Evolutionary conservation across 2,797 vertebrate species (phyloP).

Genomic region (Neopelma chrysocephalum): DNA sequence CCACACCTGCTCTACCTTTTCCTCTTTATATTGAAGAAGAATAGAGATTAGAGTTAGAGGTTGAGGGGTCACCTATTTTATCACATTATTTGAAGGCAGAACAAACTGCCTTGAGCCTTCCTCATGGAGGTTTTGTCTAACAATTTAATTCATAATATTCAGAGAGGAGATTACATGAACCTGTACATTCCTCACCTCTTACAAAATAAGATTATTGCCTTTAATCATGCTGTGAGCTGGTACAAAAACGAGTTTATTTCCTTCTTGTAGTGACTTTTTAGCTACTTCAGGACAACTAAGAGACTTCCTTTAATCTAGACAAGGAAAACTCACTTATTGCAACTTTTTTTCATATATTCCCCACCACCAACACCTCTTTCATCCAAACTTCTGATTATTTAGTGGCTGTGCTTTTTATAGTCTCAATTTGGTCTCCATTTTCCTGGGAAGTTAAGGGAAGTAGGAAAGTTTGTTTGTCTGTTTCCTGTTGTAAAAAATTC

Average conservation of each 20-base stretch:
- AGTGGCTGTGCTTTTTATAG: rapidly evolving
- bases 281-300: background rate
- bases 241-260: background rate
- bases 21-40: background rate
- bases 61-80: background rate
- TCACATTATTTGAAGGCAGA: background rate
- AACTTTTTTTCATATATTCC: background rate
- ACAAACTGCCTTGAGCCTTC: background rate
- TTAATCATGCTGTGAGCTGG: background rate
- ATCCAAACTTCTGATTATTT: background rate
- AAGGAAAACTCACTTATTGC: background rate
- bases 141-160: background rate
- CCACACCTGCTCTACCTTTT: background rate
- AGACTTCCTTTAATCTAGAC: background rate
- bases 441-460: background rate
- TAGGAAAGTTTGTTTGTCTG: background rate
- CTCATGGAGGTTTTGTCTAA: background rate
- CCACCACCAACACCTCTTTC: background rate
- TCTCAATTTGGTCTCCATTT: background rate
- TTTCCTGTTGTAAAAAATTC: background rate
- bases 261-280: background rate
- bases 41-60: background rate
- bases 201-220: background rate
- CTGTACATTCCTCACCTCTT: rapidly evolving
- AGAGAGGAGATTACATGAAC: background rate